Conservation (phyloP, 1,140 invertebrate genomes). For the Galleria mellonella region DNA sequence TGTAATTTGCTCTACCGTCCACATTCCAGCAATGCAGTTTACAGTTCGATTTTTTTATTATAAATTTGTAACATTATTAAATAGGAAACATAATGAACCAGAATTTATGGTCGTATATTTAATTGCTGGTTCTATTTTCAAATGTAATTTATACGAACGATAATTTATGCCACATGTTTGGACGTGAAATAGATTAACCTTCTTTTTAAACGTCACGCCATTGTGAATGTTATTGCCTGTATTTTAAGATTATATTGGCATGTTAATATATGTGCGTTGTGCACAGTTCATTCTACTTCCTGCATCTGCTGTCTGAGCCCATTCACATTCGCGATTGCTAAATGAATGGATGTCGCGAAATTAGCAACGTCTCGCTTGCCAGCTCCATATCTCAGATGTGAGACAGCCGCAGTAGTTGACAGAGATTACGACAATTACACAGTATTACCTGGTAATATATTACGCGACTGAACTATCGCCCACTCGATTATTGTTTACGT, state of each 20-base stretch:
- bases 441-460: conserved; percentile 62
- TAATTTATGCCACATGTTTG: conserved; percentile 39
- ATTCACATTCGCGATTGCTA: conserved; percentile 49
- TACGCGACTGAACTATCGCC: conserved; percentile 38
- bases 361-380: conserved; percentile 59
- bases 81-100: conserved; percentile 21
- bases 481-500: conserved; percentile 44
- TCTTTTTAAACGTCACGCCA: conserved; percentile 1
- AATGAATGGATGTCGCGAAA: conserved; percentile 65
- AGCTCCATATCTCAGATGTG: conserved; percentile 51
- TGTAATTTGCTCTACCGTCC: too few species aligned
- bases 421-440: conserved; percentile 59
- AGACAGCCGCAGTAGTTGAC: conserved; percentile 48
- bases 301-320: conserved; percentile 43
- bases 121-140: conserved; percentile 47
- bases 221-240: conserved; percentile 1
- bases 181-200: conserved; percentile 4
- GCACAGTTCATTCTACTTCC: conserved; percentile 27
- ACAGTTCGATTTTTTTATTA: too few species aligned
- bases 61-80: too few species aligned
- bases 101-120: conserved; percentile 38
- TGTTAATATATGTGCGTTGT: background rate
- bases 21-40: too few species aligned
- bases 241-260: conserved; percentile 4
- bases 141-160: conserved; percentile 40